These are phyloP conservation scores for Empidonax traillii DNA, from an alignment of 2,113 vertebrate genomes.

Conservation along the genomic window DNA sequence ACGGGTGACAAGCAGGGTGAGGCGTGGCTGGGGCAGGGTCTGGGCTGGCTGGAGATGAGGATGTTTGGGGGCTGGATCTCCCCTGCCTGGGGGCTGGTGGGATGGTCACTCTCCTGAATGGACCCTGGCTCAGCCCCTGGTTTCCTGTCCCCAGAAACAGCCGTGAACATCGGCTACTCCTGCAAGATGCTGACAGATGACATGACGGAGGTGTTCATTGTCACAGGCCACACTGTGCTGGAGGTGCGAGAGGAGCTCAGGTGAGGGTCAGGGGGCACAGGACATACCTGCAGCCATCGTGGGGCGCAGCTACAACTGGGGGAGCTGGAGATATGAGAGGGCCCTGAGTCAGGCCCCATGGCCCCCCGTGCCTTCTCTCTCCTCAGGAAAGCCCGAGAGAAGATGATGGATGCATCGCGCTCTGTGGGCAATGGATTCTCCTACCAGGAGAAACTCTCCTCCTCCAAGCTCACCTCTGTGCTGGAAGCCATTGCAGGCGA, in stretches of 20 bases:
- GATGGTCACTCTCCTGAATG: fast-evolving
- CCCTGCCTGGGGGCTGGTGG: not conserved
- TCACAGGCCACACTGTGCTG: slow-evolving; percentile 88
- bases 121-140: not conserved
- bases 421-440: slow-evolving; percentile 75
- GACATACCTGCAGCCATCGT: fast-evolving
- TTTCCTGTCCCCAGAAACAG: slow-evolving; percentile 79
- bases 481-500: slow-evolving; percentile 89
- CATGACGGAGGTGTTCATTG: slow-evolving; percentile 89
- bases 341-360: fast-evolving
- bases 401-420: slow-evolving; percentile 79
- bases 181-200: slow-evolving; percentile 96
- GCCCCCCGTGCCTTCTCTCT: not conserved
- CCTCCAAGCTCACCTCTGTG: slow-evolving; percentile 72
- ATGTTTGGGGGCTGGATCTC: not conserved
- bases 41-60: not conserved
- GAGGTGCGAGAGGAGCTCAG: slow-evolving; percentile 91
- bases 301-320: fast-evolving
- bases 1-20: slow-evolving; percentile 96
- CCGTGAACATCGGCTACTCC: slow-evolving; percentile 93
- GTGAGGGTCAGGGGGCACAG: slow-evolving; percentile 49
- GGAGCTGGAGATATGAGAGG: not conserved
- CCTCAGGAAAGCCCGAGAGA: slow-evolving; percentile 84
- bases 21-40: not conserved
- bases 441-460: slow-evolving; percentile 67